Conservation (phyloP, 2,797 vertebrate genomes). For the Neosilurus hyrtlii region DNA sequence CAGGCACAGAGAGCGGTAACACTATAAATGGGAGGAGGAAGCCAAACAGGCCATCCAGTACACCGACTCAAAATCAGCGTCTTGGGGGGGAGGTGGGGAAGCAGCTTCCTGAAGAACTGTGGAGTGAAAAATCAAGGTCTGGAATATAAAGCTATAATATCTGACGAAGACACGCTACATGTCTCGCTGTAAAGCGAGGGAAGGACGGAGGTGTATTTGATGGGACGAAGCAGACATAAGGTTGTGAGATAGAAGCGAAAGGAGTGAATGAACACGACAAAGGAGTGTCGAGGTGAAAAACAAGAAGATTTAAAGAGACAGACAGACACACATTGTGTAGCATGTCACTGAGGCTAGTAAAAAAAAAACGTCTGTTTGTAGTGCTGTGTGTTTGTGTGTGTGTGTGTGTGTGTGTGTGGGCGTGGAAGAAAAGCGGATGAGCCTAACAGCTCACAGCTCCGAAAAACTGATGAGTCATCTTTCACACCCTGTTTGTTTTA, state of each 20-base stretch:
- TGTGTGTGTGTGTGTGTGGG: constrained; percentile 24
- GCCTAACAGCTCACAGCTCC: constrained; percentile 57
- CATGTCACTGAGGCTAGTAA: background rate
- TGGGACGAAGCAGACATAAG: background rate
- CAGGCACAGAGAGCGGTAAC: too few species aligned
- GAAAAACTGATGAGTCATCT: constrained; percentile 73
- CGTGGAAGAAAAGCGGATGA: constrained; percentile 68
- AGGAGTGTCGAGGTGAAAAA: background rate
- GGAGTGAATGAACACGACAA: background rate
- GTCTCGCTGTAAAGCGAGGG: too few species aligned
- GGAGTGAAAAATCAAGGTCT: too few species aligned
- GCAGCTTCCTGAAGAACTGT: too few species aligned
- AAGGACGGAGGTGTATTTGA: background rate
- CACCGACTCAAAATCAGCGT: too few species aligned
- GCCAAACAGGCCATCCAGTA: too few species aligned
- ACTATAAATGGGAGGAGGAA: too few species aligned
- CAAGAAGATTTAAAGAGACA: too few species aligned
- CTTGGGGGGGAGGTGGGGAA: too few species aligned
- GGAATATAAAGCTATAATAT: too few species aligned
- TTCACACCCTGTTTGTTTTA: constrained; percentile 61
- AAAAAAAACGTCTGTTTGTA: background rate
- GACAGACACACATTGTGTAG: background rate
- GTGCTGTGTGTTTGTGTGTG: constrained; percentile 53
- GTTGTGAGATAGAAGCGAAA: background rate
- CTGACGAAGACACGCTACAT: too few species aligned